These are phyloP conservation scores for Enteromius treurensis DNA, from an alignment of 2,797 vertebrate genomes.

Conservation along the genomic window DNA sequence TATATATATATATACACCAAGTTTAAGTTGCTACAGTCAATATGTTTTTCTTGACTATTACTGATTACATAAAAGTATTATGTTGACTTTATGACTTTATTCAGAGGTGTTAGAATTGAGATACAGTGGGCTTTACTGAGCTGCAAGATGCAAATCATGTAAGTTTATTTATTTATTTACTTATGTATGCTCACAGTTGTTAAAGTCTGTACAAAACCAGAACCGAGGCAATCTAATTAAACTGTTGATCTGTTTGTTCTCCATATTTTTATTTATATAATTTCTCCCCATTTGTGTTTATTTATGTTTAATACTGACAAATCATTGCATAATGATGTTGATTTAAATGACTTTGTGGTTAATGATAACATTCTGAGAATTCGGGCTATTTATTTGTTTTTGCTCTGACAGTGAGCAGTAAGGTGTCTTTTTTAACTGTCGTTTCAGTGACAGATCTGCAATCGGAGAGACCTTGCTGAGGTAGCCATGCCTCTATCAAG, in stretches of 20 bases:
- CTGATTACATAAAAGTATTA: background rate
- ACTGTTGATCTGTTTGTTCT: background rate
- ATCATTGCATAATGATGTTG: background rate
- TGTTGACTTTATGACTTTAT: background rate
- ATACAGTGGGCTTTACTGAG: background rate
- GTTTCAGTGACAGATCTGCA: background rate
- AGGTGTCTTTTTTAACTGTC: background rate
- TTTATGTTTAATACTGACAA: background rate
- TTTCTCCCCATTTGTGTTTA: background rate
- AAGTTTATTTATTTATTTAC: background rate
- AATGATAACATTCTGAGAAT: background rate
- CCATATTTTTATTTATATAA: background rate
- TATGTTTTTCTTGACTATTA: background rate
- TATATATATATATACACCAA: too few species aligned
- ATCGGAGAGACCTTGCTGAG: constrained; percentile 1
- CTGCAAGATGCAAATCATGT: too few species aligned
- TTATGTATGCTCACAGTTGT: background rate
- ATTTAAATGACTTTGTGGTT: background rate
- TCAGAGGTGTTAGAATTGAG: background rate
- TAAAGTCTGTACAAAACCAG: background rate
- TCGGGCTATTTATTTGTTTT: background rate
- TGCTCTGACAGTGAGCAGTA: background rate
- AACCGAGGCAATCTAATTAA: background rate
- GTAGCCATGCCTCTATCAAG: constrained; percentile 37
- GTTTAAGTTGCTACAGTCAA: background rate